Evolutionary conservation across 2,797 vertebrate species (phyloP), one percentile per base, ranked within the genome.

Genomic region (Odontamblyopus lacepedii): DNA sequence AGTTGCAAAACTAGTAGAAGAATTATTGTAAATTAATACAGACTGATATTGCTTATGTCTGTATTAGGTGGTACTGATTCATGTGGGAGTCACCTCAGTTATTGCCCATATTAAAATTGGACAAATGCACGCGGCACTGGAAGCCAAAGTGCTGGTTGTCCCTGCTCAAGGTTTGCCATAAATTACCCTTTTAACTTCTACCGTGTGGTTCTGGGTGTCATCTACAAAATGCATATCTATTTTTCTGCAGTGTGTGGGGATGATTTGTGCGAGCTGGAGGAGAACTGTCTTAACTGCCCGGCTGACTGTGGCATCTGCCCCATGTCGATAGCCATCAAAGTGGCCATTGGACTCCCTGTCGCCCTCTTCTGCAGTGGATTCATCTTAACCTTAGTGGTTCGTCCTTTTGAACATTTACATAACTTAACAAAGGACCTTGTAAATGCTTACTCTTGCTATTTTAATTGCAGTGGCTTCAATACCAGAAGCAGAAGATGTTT

Each of bases 401-500:
- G 93, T 77, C 15, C 32, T 16, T 60, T 48, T 38, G 6, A 44
- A 60, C n/a, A 59, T 51, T 62, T 53, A 64, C 7, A 67, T 29
- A 26, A 8, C 44, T 15, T 32, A 29, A 2, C 12, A 53, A 19
- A 41, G 6, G 48, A 67, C 18, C 32, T 9, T 5, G n/a, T n/a
- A 1, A 0, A 67, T 32, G 16, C 18, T 67, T 11, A 30, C 2
- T n/a, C 29, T 67, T 67, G 72, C 38, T 67, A 60, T 51, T 73
- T 53, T 48, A 7, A 61, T 38, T 74, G 12, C 74, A 95, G 94
- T 94, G 93, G 93, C 84, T 95, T 60, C 93, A 95, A 78, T 95
- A 95, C 83, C 94, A 95, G 81, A 95, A 95, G 84, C 93, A 93
- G 84, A 94, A 92, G 87, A 93, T 95, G 93, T 92, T 95, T 79